Evolutionary conservation across 1,140 invertebrate genomes (phyloP), one percentile per base, ranked within the genome.

Genomic region (Nomia melanderi): DNA sequence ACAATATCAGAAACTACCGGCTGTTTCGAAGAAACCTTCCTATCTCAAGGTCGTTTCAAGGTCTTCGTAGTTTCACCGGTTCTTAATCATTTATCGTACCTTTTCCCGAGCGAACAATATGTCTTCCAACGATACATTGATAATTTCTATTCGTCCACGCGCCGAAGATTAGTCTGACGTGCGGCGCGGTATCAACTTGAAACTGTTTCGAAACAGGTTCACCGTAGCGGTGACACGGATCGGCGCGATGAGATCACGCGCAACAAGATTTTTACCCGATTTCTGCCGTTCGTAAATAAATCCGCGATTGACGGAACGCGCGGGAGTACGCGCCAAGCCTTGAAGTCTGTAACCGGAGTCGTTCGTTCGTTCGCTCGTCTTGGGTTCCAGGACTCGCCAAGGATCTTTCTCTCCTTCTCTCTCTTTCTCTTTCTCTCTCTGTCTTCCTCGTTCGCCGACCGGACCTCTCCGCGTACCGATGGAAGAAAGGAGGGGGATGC

Each of bases 341-440:
- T 83, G 82, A 83, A 79, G 77, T 66, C 44, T 71, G 82, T 83
- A 84, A 84, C 63, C 77, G 74, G 77, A 84, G 81, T 84, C 81
- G 77, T 31, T 67, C 66, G 77, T 31, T 67, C 66, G 74, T 78
- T 64, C 76, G 59, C 60, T 62, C 50, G 81, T 75, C 81, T 77
- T 77, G 77, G 57, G 70, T 73, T 77, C 71, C 80, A 69, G 81
- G 73, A 70, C 81, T 76, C 59, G 56, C 54, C 70, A 80, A 83
- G 81, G 82, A 84, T 84, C 81, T 73, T 53, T 70, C 63, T 79
- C 50, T 27, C 53, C n/a, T 31, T 54, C 56, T 65, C 64, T 67
- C n/a, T 56, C 27, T 66, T 17, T 36, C 53, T 11, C n/a, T 36
- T 39, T 2, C 39, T 17, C 0, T 56, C 27, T 66, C 23, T 36